Evolutionary conservation across 2,888 invertebrate species (phyloP).

Genomic region (Chloroclysta siterata): DNA sequence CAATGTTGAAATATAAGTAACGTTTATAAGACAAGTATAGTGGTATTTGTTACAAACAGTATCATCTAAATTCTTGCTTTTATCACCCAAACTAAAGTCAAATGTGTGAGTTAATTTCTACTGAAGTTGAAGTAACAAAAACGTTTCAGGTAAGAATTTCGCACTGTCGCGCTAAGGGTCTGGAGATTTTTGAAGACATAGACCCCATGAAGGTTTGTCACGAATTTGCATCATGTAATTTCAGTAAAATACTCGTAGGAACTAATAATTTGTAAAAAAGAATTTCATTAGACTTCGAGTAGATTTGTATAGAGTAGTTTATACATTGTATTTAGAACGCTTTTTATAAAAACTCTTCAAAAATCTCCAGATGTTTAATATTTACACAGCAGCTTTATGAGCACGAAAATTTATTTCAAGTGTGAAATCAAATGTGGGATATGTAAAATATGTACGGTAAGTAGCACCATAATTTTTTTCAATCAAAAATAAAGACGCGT

Average conservation of each 20-base stretch:
- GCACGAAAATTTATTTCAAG: slow-evolving; percentile 16
- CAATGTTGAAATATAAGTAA: no score
- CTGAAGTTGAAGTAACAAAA: slow-evolving; percentile 38
- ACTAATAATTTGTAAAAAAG: not conserved
- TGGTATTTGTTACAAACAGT: not conserved
- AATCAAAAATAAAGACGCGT: no score
- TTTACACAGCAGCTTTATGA: slow-evolving; percentile 38
- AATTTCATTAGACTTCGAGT: slow-evolving; percentile 16
- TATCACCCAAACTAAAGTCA: not conserved
- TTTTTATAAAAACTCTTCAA: slow-evolving; percentile 55
- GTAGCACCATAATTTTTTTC: not conserved
- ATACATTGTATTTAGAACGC: slow-evolving; percentile 34
- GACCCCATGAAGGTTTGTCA: slow-evolving; percentile 70
- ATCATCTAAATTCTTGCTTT: not conserved
- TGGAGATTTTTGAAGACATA: slow-evolving; percentile 77
- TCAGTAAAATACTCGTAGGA: slow-evolving; percentile 19
- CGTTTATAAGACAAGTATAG: no score
- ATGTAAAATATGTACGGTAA: not conserved
- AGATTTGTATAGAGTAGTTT: slow-evolving; percentile 33
- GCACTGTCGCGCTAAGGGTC: slow-evolving; percentile 66
- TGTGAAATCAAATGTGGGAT: not conserved
- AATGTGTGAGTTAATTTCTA: not conserved
- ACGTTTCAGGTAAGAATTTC: slow-evolving; percentile 69
- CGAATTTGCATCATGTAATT: slow-evolving; percentile 42
- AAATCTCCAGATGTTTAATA: slow-evolving; percentile 62